Percentiles rank a stretch among this genome's conserved stretches.
Conservation (phyloP, 2,113 vertebrate species). For the Panthera tigris region DNA sequence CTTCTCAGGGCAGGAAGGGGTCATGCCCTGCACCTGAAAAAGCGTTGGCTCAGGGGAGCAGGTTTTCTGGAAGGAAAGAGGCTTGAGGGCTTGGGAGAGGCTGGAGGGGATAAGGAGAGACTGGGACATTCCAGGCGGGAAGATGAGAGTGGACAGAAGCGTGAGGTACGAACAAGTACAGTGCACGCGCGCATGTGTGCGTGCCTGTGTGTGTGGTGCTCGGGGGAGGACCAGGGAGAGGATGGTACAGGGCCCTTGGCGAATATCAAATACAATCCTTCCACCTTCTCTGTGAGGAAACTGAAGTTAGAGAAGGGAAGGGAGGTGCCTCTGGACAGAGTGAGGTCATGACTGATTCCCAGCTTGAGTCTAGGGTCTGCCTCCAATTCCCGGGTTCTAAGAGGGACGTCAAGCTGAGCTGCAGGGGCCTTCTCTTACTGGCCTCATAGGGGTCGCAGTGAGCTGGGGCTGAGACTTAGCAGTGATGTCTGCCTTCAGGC, state of each 20-base stretch:
- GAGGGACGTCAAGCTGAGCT: background rate
- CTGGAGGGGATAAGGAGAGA: background rate
- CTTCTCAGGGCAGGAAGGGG: background rate
- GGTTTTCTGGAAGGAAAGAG: background rate
- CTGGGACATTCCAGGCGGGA: background rate
- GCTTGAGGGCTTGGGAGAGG: background rate
- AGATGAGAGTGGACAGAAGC: background rate
- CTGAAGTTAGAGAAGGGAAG: background rate
- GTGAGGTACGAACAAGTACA: background rate
- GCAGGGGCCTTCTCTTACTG: background rate
- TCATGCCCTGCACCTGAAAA: background rate
- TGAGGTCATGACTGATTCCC: background rate
- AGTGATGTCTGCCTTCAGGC: background rate
- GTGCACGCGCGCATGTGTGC: fast-evolving
- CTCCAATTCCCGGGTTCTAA: background rate
- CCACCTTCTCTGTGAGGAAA: background rate
- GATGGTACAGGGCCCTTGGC: background rate
- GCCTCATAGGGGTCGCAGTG: background rate
- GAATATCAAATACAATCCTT: background rate
- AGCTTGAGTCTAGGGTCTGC: background rate
- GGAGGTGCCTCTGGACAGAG: too few species aligned
- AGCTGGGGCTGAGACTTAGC: background rate
- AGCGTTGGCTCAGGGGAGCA: background rate
- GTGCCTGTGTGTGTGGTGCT: background rate
- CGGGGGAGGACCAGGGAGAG: background rate